These are phyloP conservation scores for Amazona vittata DNA, from an alignment of 2,113 vertebrate genomes.

Conservation along the genomic window DNA sequence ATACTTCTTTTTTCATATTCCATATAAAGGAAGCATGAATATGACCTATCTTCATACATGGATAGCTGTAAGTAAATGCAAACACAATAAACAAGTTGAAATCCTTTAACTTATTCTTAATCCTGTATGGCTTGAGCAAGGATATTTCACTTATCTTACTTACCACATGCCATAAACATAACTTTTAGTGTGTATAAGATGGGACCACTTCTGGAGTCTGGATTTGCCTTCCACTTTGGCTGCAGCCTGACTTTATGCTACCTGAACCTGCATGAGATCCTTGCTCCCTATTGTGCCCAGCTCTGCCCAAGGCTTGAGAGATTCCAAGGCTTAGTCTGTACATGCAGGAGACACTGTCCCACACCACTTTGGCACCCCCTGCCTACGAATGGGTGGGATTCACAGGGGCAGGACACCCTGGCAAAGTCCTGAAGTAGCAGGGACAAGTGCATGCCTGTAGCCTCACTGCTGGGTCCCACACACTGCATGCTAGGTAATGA, in stretches of 20 bases:
- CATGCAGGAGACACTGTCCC: rapidly evolving
- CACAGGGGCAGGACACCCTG: neutral
- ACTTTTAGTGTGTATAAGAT: neutral
- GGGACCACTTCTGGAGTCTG: neutral
- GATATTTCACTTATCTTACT: neutral
- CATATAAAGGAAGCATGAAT: neutral
- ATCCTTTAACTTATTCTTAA: neutral
- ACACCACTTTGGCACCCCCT: neutral
- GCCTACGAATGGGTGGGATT: rapidly evolving
- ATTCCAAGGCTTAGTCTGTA: neutral
- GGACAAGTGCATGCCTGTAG: neutral
- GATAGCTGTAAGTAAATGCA: neutral
- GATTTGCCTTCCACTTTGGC: neutral
- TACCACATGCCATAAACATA: neutral
- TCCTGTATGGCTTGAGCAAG: neutral
- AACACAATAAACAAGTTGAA: neutral
- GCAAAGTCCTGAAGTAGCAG: neutral
- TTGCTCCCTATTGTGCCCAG: neutral
- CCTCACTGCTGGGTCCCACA: neutral
- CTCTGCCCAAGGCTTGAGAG: neutral
- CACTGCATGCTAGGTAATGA: rapidly evolving
- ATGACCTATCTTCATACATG: neutral
- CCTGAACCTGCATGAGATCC: neutral
- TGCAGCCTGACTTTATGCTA: neutral
- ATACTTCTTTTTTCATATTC: neutral